Evolutionary conservation across 1,140 invertebrate species (phyloP).

Genomic region (Papilio xuthus): DNA sequence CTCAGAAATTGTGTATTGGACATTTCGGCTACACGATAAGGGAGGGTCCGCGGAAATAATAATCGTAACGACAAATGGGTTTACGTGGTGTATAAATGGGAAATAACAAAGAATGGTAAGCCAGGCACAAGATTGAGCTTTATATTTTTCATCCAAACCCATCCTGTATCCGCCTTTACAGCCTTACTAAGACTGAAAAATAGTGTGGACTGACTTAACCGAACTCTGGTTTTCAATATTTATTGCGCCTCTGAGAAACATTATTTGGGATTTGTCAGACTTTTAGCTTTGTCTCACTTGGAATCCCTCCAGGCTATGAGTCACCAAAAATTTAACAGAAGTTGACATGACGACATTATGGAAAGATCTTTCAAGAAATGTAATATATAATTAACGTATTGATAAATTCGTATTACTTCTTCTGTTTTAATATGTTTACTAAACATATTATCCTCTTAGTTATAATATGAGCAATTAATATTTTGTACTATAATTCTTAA

Average conservation of each 20-base stretch:
- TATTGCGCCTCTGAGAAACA: not conserved
- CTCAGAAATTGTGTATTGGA: not conserved
- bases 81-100: not conserved
- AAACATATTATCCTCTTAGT: not conserved
- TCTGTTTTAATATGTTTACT: no score
- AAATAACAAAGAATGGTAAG: not conserved
- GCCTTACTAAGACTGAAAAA: not conserved
- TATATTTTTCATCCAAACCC: not conserved
- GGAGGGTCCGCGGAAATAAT: not conserved
- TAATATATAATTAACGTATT: no score
- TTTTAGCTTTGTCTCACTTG: not conserved
- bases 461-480: conserved; percentile 14
- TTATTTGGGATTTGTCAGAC: not conserved
- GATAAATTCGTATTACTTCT: no score
- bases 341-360: no score
- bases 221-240: not conserved
- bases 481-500: conserved; percentile 16
- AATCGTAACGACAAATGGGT: not conserved
- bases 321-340: not conserved
- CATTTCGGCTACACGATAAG: not conserved
- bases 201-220: not conserved
- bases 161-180: not conserved
- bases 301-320: not conserved
- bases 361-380: no score
- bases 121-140: not conserved